Evolutionary conservation across 2,797 vertebrate species (phyloP), one percentile per base, ranked within the genome.

Genomic region (Myiotriccus ornatus): DNA sequence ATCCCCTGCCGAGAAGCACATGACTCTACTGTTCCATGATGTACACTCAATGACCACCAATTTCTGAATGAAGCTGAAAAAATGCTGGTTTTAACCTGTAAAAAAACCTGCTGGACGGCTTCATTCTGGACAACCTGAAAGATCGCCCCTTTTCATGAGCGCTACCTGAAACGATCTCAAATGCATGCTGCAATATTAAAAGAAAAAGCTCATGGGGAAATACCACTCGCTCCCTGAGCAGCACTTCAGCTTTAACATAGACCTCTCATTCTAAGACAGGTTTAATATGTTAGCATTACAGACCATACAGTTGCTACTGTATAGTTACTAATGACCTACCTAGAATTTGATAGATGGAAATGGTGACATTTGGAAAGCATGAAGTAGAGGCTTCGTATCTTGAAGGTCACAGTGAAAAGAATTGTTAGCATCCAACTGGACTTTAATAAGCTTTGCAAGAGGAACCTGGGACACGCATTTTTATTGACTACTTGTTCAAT

Each of bases 21-120:
- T 93, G 90, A 91, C 43, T 78, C 73, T 85, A 16, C 75, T 86
- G 87, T 87, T 93, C 87, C 82, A 87, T 79, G 80, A 79, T 85
- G 62, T 57, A 83, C 46, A 23, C 77, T 90, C 92, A 83, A 16
- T 63, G 90, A 93, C 16, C 46, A 95, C 28, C 47, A 83, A 55
- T 18, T 93, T 81, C 68, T 3, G 1, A 85, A 83, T 28, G 57
- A 80, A 75, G 55, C 35, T 65, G 68, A 91, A 73, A 89, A 79
- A 77, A 70, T 44, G 39, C 41, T 55, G 12, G 6, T 2, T 90
- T 94, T 83, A 85, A 67, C 37, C 53, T 39, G 69, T 37, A 30
- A 69, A 74, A 79, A 70, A 30, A 2, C 8, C 5, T 1, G 6
- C 67, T n/a, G 24, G 87, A 55, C 39, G 60, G 74, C 39, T 89